These are phyloP conservation scores for Scaptomyza tumidula DNA, from an alignment of 2,888 invertebrate genomes.

Conservation along the genomic window DNA sequence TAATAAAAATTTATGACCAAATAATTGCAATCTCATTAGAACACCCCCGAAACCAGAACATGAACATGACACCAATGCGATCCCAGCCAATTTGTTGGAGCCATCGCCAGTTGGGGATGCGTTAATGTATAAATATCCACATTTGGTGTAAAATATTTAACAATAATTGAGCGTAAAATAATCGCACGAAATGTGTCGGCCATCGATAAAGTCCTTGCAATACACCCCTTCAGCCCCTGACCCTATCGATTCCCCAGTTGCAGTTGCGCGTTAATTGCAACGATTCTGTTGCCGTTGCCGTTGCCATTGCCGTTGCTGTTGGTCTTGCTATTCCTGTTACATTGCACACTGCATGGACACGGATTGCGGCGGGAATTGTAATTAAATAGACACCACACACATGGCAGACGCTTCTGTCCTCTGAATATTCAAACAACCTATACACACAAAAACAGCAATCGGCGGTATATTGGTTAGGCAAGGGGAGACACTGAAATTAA, in stretches of 20 bases:
- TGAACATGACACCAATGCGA: conserved; percentile 59
- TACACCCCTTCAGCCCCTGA: conserved; percentile 14
- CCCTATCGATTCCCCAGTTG: conserved; percentile 20
- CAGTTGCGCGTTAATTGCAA: conserved; percentile 60
- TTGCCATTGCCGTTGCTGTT: conserved; percentile 24
- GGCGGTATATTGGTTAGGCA: conserved; percentile 19
- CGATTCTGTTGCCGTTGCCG: conserved; percentile 50
- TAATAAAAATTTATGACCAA: conserved; percentile 83
- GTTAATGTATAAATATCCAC: conserved; percentile 72
- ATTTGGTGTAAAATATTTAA: conserved; percentile 83
- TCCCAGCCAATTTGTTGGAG: conserved; percentile 54
- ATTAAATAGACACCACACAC: conserved; percentile 82
- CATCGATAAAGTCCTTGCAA: conserved; percentile 50
- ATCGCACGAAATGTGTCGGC: conserved; percentile 63
- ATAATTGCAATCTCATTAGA: conserved; percentile 84
- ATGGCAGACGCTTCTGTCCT: conserved; percentile 45
- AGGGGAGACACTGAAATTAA: conserved; percentile 14
- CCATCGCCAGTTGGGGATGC: conserved; percentile 47
- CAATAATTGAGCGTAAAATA: conserved; percentile 84
- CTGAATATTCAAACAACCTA: conserved; percentile 14
- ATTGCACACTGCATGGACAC: conserved; percentile 56
- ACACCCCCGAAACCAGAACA: conserved; percentile 55
- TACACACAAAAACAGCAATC: conserved; percentile 13
- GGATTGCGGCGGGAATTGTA: conserved; percentile 83
- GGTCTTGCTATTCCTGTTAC: conserved; percentile 29